phyloP scores from a whole-genome alignment of 2,888 invertebrate genomes.

The Disparrhopalites patrizii region DNA sequence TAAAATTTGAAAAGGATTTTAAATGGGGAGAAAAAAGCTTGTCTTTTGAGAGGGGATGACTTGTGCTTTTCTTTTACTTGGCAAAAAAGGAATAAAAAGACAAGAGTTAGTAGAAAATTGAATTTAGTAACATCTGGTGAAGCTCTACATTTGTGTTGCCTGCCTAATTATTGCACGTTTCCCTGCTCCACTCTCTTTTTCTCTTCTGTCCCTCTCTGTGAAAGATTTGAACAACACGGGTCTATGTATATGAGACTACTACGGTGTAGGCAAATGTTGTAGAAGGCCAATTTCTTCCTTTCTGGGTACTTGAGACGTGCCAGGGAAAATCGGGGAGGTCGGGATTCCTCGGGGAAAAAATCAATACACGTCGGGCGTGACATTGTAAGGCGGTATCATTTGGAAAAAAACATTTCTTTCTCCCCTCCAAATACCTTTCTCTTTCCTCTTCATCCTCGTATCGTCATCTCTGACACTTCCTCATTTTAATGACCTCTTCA shows the following conservation, averaged over 20 bases:
- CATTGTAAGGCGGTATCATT: background rate
- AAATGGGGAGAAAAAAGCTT: background rate
- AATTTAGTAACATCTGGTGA: conserved; percentile 2
- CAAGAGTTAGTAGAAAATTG: background rate
- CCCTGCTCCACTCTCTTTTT: background rate
- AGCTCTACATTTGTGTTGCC: background rate
- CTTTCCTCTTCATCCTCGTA: too few relatives aligned
- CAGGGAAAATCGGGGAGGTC: background rate
- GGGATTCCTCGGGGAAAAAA: too few relatives aligned
- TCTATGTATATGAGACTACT: too few relatives aligned
- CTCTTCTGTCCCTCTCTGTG: too few relatives aligned
- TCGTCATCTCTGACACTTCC: too few relatives aligned
- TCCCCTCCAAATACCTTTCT: too few relatives aligned
- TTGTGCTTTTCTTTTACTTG: too few relatives aligned
- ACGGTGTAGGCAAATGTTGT: too few relatives aligned
- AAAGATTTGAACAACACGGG: background rate
- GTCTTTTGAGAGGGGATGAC: background rate
- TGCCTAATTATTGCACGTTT: conserved; percentile 6
- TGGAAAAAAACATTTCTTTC: too few relatives aligned
- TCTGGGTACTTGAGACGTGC: background rate
- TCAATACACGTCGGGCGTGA: conserved; percentile 4
- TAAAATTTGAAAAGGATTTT: too few relatives aligned
- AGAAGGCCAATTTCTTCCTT: background rate
- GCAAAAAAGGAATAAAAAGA: too few relatives aligned
- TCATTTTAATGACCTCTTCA: too few relatives aligned